Evolutionary conservation across 2,888 invertebrate species (phyloP).

Genomic region (Trachelus tabidus): DNA sequence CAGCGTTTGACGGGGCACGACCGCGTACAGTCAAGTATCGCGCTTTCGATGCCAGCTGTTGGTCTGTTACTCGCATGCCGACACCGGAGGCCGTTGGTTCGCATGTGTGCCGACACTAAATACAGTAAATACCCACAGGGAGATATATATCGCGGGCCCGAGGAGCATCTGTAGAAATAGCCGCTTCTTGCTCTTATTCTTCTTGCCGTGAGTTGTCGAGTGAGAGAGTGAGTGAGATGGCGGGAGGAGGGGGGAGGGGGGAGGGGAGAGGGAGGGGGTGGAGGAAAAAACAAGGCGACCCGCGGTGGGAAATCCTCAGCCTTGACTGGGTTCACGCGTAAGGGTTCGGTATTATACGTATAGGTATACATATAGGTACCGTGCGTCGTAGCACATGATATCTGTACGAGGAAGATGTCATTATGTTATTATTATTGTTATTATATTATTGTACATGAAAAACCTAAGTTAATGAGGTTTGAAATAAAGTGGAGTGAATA

Average conservation of each 20-base stretch:
- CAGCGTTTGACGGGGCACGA: constrained; percentile 53
- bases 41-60: constrained; percentile 47
- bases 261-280: neutral
- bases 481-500: neutral
- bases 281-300: constrained; percentile 31
- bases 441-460: neutral
- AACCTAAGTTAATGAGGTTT: neutral
- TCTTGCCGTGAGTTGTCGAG: constrained; percentile 3
- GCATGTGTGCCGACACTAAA: constrained; percentile 15
- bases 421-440: neutral
- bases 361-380: neutral
- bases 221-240: neutral
- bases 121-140: constrained; percentile 12
- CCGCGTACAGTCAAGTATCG: constrained; percentile 28
- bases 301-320: constrained; percentile 45
- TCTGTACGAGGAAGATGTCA: neutral
- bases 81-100: constrained; percentile 8
- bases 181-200: constrained; percentile 6
- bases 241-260: neutral
- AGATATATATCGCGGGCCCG: constrained; percentile 7
- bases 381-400: neutral
- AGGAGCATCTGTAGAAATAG: constrained; percentile 15
- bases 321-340: constrained; percentile 32
- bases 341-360: neutral
- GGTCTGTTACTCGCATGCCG: constrained; percentile 34